These are phyloP conservation scores for Tichodroma muraria DNA, from an alignment of 2,113 vertebrate genomes.

Conservation along the genomic window DNA sequence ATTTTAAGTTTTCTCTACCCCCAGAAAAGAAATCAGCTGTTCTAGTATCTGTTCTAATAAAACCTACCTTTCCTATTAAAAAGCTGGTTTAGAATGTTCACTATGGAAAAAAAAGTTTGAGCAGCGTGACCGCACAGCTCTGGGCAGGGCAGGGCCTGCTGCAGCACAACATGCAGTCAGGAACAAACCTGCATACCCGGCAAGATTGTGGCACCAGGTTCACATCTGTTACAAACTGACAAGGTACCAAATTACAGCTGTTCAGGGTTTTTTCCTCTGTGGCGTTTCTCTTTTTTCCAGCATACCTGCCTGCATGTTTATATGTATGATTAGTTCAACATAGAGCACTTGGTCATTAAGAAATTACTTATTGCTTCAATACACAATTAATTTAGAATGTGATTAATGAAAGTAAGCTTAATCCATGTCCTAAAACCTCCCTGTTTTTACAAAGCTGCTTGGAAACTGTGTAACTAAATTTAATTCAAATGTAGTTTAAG, in stretches of 20 bases:
- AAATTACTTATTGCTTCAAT: not conserved
- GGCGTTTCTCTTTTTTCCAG: not conserved
- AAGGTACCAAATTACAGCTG: not conserved
- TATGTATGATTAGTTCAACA: not conserved
- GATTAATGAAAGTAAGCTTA: not conserved
- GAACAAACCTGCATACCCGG: not conserved
- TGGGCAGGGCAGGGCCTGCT: not conserved
- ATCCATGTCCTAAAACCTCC: not conserved
- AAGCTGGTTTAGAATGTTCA: not conserved
- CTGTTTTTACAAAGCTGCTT: not conserved
- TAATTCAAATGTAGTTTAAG: not conserved
- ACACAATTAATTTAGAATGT: not conserved
- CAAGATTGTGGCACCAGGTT: not conserved
- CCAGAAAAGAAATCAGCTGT: not conserved
- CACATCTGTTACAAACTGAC: accelerated
- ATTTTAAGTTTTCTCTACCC: not conserved
- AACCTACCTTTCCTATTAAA: not conserved
- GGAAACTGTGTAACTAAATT: not conserved
- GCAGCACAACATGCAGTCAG: not conserved
- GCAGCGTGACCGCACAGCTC: not conserved
- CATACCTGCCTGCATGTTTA: not conserved
- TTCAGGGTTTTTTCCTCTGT: not conserved
- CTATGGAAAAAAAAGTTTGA: not conserved
- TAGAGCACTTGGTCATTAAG: not conserved
- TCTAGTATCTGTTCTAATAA: not conserved